Base-by-base conservation (phyloP, 1,140 invertebrate species). In the Archegozetes longisetosus region DNA sequence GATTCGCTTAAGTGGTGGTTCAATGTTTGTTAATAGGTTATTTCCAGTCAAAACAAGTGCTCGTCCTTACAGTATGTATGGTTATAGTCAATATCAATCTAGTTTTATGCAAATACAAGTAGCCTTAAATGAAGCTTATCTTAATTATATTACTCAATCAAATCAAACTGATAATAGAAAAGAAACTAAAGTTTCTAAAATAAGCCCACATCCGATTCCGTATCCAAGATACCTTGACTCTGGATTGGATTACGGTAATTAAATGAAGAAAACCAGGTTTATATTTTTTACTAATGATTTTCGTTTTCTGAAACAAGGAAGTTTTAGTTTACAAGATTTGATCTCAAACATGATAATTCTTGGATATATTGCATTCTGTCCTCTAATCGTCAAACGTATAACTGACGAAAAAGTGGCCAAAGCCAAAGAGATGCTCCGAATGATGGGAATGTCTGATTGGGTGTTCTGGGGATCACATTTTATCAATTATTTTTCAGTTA, bases 371-470 rank as follows among this genome's bases (percentile, higher is more conserved):
- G 26, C 62, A 17, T 24, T 26, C 12, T 25, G 9, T 23, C 57
- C 53, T 12, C 22, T 61, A 25, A 17, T 61, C 17, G 59, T 58
- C 20, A 61, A 46, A 50, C 17, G 58, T 6, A 61, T 61, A 20
- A 28, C 53, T 4, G 59, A 61, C 12, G 59, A 61, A 49, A 59
- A 61, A 23, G 6, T 4, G 6, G 9, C 6, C 6, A 60, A 58
- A 25, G 24, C 53, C 3, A 9, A 26, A 6, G 59, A 61, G 17
- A 26, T 61, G 58, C 58, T 61, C 14, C 26, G 58, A 62, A 40
- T 61, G 24, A 46, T 61, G 9, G 59, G 59, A 29, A 14, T 61
- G 6, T 32, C 27, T 9, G 59, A 61, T 61, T 49, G n/a, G 17
- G 48, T 58, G 20, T 58, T 55, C 25, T 58, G 55, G 55, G 9